Base-by-base conservation (phyloP, 2,888 invertebrate species). In the Tachystola acroxantha region DNA sequence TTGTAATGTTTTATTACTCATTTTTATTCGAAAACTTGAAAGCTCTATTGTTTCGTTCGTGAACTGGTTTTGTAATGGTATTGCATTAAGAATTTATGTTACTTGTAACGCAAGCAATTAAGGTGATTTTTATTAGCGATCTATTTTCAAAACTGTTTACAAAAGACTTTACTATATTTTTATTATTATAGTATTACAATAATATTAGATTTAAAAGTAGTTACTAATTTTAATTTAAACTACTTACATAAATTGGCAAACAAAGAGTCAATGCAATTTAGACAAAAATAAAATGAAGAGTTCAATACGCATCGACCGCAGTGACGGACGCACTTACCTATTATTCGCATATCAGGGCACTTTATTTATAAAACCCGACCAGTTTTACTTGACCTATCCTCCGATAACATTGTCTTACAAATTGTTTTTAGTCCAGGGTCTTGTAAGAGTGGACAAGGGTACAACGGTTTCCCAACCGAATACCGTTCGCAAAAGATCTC, bases 391-490 rank as follows among this genome's bases (percentile, higher is more conserved):
- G 81, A 60, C 45, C 69, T 64, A 72, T 74, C 73, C 57, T 58
- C 55, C 55, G 57, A 59, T 51, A 48, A 53, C 42, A 33, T 51
- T 55, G 48, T 43, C 45, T 44, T 48, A 42, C 16, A 40, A 48
- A 32, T 33, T 36, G 36, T 48, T 50, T 48, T 53, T 53, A 64
- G 60, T 58, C 62, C 62, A 42, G 58, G 77, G 37, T 68, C 79
- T 53, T 28, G 35, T 48, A 51, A 51, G 27, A 43, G 48, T 75
- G 82, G 82, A 48, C 64, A 57, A 36, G 36, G 55, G 56, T 66
- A 76, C 79, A 77, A 78, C 78, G 65, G 80, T 86, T 86, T 86
- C 85, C 66, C 85, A 85, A 85, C 82, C 69, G 82, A 84, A 86
- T 86, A 75, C 81, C 85, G 61, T 66, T 67, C 70, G 75, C 72